phyloP scores from a whole-genome alignment of 2,888 invertebrate species.

The Parnassius mnemosyne region DNA sequence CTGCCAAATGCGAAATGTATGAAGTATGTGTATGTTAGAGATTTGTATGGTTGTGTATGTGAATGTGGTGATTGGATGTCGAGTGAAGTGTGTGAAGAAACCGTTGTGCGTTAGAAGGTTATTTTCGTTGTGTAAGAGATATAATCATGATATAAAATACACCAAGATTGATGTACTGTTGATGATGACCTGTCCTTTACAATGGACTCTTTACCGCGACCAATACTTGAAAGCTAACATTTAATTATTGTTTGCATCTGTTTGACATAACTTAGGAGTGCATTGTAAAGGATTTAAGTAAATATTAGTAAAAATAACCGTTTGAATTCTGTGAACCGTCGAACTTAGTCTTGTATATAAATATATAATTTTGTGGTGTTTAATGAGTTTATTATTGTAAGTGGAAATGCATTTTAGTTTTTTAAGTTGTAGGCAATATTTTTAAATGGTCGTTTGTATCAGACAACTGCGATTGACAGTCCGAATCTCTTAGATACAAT shows the following conservation, averaged over 20 bases:
- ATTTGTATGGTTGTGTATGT: slow-evolving; percentile 37
- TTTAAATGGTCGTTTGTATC: slow-evolving; percentile 75
- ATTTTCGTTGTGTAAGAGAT: slow-evolving; percentile 67
- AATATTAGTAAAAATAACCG: slow-evolving; percentile 62
- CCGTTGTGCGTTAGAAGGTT: slow-evolving; percentile 47
- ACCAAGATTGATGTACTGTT: slow-evolving; percentile 69
- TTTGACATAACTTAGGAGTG: slow-evolving; percentile 43
- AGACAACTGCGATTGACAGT: slow-evolving; percentile 68
- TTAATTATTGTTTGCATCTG: slow-evolving; percentile 17
- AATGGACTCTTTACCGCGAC: slow-evolving; percentile 49
- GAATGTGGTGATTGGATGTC: slow-evolving; percentile 33
- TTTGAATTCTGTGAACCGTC: slow-evolving; percentile 69
- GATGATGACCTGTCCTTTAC: slow-evolving; percentile 56
- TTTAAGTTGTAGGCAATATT: slow-evolving; percentile 79
- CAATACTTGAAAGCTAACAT: slow-evolving; percentile 10
- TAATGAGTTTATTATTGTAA: slow-evolving; percentile 68
- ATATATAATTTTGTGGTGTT: slow-evolving; percentile 76
- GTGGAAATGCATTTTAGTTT: slow-evolving; percentile 79
- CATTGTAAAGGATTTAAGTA: slow-evolving; percentile 57
- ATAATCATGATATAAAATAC: slow-evolving; percentile 72
- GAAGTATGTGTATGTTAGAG: slow-evolving; percentile 34
- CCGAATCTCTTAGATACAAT: slow-evolving; percentile 78
- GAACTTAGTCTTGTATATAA: slow-evolving; percentile 77
- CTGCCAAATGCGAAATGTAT: slow-evolving; percentile 72
- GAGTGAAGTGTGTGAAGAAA: slow-evolving; percentile 34